phyloP scores from a whole-genome alignment of 1,140 invertebrate genomes.

The Bilobella aurantiaca region DNA sequence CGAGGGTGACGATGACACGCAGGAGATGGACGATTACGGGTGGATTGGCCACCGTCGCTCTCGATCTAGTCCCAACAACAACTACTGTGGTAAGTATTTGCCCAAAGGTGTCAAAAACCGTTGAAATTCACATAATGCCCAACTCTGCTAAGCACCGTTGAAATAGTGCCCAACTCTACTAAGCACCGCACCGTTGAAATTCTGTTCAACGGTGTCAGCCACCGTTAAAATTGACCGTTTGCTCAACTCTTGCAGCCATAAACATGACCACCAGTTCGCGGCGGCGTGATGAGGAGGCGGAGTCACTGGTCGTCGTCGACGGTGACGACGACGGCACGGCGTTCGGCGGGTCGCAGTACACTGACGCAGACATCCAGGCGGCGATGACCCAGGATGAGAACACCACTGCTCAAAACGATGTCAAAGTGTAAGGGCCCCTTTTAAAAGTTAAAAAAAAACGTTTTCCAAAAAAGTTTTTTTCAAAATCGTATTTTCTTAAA shows the following conservation, averaged over 20 bases:
- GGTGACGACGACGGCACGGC: conserved; percentile 61
- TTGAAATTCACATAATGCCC: too few species aligned
- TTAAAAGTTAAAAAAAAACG: too few species aligned
- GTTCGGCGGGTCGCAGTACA: conserved; percentile 72
- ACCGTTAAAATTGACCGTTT: conserved; percentile 8
- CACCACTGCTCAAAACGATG: conserved; percentile 14
- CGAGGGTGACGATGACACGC: conserved; percentile 50
- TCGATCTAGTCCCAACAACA: conserved; percentile 51
- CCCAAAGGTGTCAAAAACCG: too few species aligned
- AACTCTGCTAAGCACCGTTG: too few species aligned
- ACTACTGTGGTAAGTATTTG: conserved; percentile 31
- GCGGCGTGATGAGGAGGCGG: conserved; percentile 65
- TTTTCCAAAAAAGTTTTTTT: too few species aligned
- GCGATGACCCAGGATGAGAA: conserved; percentile 5
- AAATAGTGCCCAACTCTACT: too few species aligned
- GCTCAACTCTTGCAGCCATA: conserved; percentile 42
- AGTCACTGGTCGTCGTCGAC: conserved; percentile 52
- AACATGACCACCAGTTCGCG: conserved; percentile 47
- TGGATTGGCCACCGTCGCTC: conserved; percentile 64
- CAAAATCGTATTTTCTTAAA: too few species aligned
- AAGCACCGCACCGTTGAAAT: too few species aligned
- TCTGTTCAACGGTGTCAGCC: too few species aligned
- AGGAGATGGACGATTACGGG: conserved; percentile 65
- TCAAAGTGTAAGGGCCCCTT: background rate
- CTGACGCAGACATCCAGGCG: conserved; percentile 54